Evolutionary conservation across 2,113 vertebrate genomes (phyloP).

Genomic region (Saguinus imperator): DNA sequence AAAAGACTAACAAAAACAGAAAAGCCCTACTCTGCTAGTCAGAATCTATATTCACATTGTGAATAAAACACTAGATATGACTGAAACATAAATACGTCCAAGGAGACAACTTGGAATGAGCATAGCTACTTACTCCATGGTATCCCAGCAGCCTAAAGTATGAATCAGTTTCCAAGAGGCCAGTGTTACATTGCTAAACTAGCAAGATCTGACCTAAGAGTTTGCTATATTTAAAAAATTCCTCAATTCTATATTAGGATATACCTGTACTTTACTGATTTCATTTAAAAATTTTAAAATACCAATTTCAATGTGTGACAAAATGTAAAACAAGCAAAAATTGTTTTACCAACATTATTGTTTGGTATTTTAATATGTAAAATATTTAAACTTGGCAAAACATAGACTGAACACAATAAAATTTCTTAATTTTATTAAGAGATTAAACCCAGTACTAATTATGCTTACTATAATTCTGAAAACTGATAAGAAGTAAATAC

Average conservation of each 20-base stretch:
- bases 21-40: neutral
- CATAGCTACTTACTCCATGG: neutral
- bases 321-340: constrained; percentile 13
- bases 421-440: neutral
- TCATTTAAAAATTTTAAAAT: neutral
- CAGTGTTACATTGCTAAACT: neutral
- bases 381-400: constrained; percentile 5
- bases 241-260: neutral
- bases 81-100: neutral
- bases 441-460: neutral
- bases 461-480: neutral
- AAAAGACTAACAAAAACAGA: neutral
- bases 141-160: neutral
- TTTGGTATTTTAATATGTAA: neutral
- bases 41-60: neutral
- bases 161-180: neutral
- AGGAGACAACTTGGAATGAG: neutral
- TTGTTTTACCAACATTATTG: neutral
- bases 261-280: neutral
- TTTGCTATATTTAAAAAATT: neutral
- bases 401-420: neutral
- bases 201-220: neutral
- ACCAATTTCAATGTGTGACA: neutral
- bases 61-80: neutral
- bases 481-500: constrained; percentile 48